Evolutionary conservation across 1,140 invertebrate species (phyloP).

Genomic region (Drosophila ambigua): DNA sequence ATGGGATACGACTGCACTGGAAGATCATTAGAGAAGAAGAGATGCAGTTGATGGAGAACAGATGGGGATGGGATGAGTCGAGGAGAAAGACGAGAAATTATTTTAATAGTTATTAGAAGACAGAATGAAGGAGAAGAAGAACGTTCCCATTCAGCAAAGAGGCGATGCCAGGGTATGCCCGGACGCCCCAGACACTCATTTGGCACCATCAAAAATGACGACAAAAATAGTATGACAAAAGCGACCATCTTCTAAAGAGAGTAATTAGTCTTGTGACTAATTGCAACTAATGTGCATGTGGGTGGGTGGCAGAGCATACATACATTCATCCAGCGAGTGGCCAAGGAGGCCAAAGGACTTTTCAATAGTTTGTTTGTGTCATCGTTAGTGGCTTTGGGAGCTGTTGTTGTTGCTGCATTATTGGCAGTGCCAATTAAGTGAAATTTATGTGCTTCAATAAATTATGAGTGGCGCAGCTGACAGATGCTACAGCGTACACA

Average conservation of each 20-base stretch:
- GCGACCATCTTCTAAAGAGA: conserved; percentile 30
- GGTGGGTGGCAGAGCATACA: no score
- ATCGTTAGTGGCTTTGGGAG: conserved; percentile 22
- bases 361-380: conserved; percentile 45
- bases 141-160: no score
- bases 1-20: neutral
- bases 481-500: conserved; percentile 52
- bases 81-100: no score
- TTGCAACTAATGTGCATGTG: conserved; percentile 65
- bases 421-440: conserved; percentile 78
- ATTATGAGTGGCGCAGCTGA: conserved; percentile 73
- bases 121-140: neutral
- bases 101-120: neutral
- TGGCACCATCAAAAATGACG: no score
- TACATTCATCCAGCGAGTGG: conserved; percentile 5
- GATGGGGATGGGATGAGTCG: no score
- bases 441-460: conserved; percentile 81
- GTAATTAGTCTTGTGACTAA: conserved; percentile 65
- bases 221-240: no score
- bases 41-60: no score
- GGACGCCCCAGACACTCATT: no score
- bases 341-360: conserved; percentile 39
- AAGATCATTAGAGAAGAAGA: no score
- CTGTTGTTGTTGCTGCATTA: conserved; percentile 46
- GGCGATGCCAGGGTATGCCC: no score